These are phyloP conservation scores for Pheosia tremula DNA, from an alignment of 2,888 invertebrate genomes.

Conservation along the genomic window DNA sequence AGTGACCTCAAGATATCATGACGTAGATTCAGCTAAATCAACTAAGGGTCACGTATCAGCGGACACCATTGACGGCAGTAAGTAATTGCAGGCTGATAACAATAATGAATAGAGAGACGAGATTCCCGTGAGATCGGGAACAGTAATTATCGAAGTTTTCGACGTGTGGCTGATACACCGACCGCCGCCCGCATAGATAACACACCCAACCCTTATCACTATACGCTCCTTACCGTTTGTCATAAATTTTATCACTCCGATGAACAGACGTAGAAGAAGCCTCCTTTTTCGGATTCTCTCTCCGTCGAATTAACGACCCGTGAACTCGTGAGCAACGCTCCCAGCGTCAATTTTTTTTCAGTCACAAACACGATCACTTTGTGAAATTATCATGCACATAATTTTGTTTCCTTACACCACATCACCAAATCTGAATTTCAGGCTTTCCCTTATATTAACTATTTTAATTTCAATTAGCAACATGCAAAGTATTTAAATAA, in stretches of 20 bases:
- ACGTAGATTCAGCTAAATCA: slow-evolving; percentile 31
- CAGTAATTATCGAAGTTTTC: slow-evolving; percentile 54
- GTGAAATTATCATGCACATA: slow-evolving; percentile 48
- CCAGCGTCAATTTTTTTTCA: slow-evolving; percentile 63
- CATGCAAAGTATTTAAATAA: slow-evolving; percentile 43
- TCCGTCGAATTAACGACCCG: slow-evolving; percentile 76
- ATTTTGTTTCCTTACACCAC: slow-evolving; percentile 41
- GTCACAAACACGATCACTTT: slow-evolving; percentile 76
- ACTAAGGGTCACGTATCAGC: slow-evolving; percentile 34
- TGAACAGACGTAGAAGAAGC: slow-evolving; percentile 71
- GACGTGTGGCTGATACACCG: slow-evolving; percentile 48
- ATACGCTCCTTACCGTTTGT: slow-evolving; percentile 79
- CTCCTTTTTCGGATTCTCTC: slow-evolving; percentile 67
- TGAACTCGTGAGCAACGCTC: slow-evolving; percentile 71
- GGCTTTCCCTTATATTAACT: slow-evolving; percentile 15
- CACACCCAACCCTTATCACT: slow-evolving; percentile 76
- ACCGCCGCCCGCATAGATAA: slow-evolving; percentile 60
- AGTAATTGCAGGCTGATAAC: slow-evolving; percentile 54
- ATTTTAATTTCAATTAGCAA: slow-evolving; percentile 22
- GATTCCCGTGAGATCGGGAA: slow-evolving; percentile 37
- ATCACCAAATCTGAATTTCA: slow-evolving; percentile 44
- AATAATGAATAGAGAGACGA: slow-evolving; percentile 36
- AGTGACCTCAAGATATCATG: slow-evolving; percentile 4
- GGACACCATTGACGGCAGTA: slow-evolving; percentile 36
- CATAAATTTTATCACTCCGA: slow-evolving; percentile 81